Evolutionary conservation across 2,113 vertebrate species (phyloP).

Genomic region (Enhydra lutris): DNA sequence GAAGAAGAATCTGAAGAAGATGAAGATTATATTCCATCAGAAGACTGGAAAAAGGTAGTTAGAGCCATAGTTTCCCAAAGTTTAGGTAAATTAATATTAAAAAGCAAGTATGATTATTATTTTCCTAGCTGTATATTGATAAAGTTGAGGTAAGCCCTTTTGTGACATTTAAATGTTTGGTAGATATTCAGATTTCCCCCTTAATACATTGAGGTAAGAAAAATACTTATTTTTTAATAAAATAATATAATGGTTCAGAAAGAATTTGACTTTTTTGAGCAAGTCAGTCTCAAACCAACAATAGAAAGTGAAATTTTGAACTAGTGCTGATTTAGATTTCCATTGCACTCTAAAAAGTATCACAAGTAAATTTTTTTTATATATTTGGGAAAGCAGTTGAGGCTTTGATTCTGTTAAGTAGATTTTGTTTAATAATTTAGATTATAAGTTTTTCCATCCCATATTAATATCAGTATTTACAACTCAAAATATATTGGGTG

Average conservation of each 20-base stretch:
- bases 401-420: not conserved
- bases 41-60: slow-evolving; percentile 98
- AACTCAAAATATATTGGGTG: not conserved
- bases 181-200: not conserved
- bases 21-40: slow-evolving; percentile 98
- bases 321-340: not conserved
- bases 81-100: slow-evolving; percentile 20
- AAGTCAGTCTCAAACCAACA: not conserved
- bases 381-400: not conserved
- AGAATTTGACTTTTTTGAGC: not conserved
- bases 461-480: not conserved
- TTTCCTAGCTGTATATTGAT: not conserved
- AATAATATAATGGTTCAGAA: not conserved
- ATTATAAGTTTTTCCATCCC: not conserved
- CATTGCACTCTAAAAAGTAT: not conserved
- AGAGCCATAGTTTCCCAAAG: slow-evolving; percentile 38
- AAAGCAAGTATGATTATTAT: not conserved
- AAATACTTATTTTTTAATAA: not conserved
- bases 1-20: slow-evolving; percentile 98
- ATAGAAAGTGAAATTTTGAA: not conserved
- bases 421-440: slow-evolving; percentile 24
- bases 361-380: not conserved
- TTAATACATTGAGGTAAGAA: not conserved
- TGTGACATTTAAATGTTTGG: not conserved
- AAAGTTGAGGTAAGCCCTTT: slow-evolving; percentile 22